Percentiles rank a stretch among this genome's conserved stretches.
Evolutionary conservation across 2,113 vertebrate genomes (phyloP).

Genomic region (Anolis sagrei): DNA sequence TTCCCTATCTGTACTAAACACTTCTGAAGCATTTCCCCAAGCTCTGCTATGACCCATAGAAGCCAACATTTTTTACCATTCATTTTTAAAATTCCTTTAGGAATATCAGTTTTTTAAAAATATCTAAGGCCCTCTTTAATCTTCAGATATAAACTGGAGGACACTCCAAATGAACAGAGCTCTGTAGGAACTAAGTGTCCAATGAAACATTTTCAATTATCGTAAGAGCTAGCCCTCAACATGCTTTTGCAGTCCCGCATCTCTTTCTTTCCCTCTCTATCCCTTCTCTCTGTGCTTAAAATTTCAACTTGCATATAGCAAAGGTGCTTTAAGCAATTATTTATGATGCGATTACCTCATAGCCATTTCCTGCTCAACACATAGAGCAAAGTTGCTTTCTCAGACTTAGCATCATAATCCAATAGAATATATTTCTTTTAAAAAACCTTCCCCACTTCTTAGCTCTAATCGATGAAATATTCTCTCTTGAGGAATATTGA

Average conservation of each 20-base stretch:
- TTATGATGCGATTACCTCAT: conserved; percentile 78
- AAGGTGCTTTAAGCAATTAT: conserved; percentile 74
- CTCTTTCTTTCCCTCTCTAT: not conserved
- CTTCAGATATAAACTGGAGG: conserved; percentile 66
- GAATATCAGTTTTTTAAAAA: conserved; percentile 57
- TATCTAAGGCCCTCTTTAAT: conserved; percentile 67
- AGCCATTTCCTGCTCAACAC: conserved; percentile 61
- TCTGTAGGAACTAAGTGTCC: conserved; percentile 58
- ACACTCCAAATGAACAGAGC: conserved; percentile 58
- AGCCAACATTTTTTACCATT: conserved; percentile 67
- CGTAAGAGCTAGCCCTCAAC: conserved; percentile 69
- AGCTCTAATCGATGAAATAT: conserved; percentile 58
- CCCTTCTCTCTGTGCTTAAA: conserved; percentile 32
- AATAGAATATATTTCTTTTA: conserved; percentile 35
- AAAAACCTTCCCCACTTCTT: conserved; percentile 34
- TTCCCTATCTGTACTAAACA: conserved; percentile 65
- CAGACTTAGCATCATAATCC: conserved; percentile 50
- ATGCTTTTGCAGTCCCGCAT: conserved; percentile 65
- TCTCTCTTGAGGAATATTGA: conserved; percentile 22
- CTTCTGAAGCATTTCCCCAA: conserved; percentile 52
- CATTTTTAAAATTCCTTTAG: conserved; percentile 70
- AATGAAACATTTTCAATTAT: conserved; percentile 72
- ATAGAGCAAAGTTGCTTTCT: conserved; percentile 56
- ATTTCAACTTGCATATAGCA: conserved; percentile 49
- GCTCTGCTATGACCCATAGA: conserved; percentile 33